Base-by-base conservation (phyloP, 2,888 invertebrate species). In the Alsophila aescularia region DNA sequence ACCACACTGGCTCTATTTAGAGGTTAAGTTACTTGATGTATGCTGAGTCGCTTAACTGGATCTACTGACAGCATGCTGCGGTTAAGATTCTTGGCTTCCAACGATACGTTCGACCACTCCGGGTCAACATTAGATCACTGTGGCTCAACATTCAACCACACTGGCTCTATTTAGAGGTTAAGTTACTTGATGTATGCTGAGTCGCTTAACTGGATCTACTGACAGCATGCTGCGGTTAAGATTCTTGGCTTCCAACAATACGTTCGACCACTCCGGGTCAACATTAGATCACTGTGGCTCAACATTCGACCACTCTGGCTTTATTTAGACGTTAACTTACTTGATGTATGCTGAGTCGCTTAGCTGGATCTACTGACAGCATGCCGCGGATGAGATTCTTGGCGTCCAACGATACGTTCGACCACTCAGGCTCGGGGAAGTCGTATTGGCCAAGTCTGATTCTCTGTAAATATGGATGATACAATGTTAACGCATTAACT, bases 371-470 rank as follows among this genome's bases (percentile, higher is more conserved):
- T 0, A 99, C 98, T 68, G 96, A 97, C 12, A 99, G 92, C 96
- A 99, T 97, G 15, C 97, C 97, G 57, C 94, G 95, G 70, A 99
- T 99, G 63, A 99, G 93, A 85, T 98, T 98, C 88, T 99, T 99
- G 1, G 99, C 99, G 79, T 98, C 97, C 55, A 95, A 92, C 8
- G 98, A 98, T 0, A 99, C 99, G 79, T 97, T 95, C 52, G 96
- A 95, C 98, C 98, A 98, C 79, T 98, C 98, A 0, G 98, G 98
- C 77, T 96, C 95, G 0, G 99, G 99, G 81, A 99, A 99, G 73
- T 98, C 98, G 84, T 98, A 99, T 82, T 99, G 98, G 0, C 99
- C 99, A 42, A 97, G 94, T 68, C 98, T 94, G 73, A 98, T 98
- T 59, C 98, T 92, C 85, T 92, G 82, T 7, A 15, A 32, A 13